A percentile compares a stretch with the other conserved stretches of the same genome.
These are phyloP conservation scores for Heliconius erato DNA, from an alignment of 2,888 invertebrate species.

Conservation along the genomic window DNA sequence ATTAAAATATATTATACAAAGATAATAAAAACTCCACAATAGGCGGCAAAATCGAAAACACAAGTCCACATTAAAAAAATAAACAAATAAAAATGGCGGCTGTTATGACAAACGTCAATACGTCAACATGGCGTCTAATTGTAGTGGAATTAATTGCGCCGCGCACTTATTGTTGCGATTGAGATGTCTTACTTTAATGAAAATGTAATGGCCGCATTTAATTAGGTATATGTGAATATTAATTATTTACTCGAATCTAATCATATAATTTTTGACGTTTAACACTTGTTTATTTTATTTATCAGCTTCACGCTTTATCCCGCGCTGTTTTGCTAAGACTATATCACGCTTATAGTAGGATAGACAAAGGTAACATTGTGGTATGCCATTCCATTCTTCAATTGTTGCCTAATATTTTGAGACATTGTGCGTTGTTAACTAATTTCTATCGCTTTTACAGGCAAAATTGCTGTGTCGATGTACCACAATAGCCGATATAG, in stretches of 20 bases:
- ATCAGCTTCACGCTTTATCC: background rate
- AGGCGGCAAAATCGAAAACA: background rate
- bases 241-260: slow-evolving; percentile 42
- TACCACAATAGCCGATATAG: no score
- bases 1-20: background rate
- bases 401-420: background rate
- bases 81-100: slow-evolving; percentile 57
- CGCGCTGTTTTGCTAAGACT: background rate
- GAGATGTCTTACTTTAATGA: slow-evolving; percentile 67
- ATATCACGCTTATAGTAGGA: background rate
- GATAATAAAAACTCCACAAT: background rate
- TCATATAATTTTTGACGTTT: slow-evolving; percentile 28
- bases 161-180: slow-evolving; percentile 61
- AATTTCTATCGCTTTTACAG: no score
- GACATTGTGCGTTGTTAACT: background rate
- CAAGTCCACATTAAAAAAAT: background rate
- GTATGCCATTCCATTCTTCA: background rate
- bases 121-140: slow-evolving; percentile 76
- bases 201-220: slow-evolving; percentile 55
- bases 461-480: no score
- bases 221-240: slow-evolving; percentile 26
- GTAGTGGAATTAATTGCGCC: slow-evolving; percentile 56
- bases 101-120: slow-evolving; percentile 74
- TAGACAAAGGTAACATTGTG: background rate
- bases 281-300: background rate